phyloP scores from a whole-genome alignment of 2,888 invertebrate species.

The Oligia strigilis region DNA sequence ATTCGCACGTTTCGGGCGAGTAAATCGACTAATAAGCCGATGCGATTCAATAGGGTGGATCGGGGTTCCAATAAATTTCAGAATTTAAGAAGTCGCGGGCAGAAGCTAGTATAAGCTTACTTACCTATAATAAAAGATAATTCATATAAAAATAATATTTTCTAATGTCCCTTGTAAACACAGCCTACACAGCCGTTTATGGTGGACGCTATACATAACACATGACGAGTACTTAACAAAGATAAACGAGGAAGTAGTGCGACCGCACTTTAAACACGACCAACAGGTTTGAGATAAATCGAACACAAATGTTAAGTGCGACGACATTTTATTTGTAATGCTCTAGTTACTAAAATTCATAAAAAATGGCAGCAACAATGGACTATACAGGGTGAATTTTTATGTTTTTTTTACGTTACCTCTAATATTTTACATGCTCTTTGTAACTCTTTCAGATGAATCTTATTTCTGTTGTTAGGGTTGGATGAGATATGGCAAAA shows the following conservation, averaged over 20 bases:
- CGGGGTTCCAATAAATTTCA: background rate
- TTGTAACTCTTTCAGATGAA: background rate
- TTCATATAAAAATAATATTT: background rate
- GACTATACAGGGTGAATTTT: background rate
- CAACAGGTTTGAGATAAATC: constrained; percentile 69
- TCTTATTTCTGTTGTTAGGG: background rate
- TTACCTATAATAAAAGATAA: background rate
- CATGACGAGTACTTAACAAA: constrained; percentile 50
- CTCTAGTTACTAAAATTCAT: constrained; percentile 30
- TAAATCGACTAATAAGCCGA: background rate
- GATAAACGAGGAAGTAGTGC: constrained; percentile 71
- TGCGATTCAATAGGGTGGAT: background rate
- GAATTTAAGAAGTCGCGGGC: too few relatives aligned
- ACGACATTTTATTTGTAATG: constrained; percentile 68
- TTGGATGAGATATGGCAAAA: background rate
- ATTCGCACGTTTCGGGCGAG: background rate
- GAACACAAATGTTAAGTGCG: constrained; percentile 69
- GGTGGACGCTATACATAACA: constrained; percentile 38
- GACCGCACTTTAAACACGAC: constrained; percentile 61
- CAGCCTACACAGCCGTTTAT: constrained; percentile 29
- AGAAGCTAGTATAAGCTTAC: background rate
- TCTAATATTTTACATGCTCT: background rate
- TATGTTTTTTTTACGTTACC: background rate
- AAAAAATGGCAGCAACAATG: constrained; percentile 29
- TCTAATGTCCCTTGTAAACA: constrained; percentile 3